Evolutionary conservation across 2,888 invertebrate genomes (phyloP), one percentile per base, ranked within the genome.

Genomic region (Chaetogeoica ovagalla): DNA sequence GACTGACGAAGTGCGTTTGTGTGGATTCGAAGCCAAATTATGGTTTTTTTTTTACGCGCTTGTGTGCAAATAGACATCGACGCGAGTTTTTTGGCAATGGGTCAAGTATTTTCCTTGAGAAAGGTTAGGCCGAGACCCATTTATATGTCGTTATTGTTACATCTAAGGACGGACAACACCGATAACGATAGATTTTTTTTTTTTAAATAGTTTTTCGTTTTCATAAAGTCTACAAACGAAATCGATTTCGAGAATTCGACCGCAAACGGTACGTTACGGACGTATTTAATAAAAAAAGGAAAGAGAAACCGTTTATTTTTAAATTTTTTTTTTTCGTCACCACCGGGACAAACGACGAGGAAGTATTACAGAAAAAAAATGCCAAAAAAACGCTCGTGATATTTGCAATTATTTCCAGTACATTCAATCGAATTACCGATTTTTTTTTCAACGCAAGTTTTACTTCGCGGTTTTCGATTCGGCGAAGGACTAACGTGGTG

Each of bases 121-220:
- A 79, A 79, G 79, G 79, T 79, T 79, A 79, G 79, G 63, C 77
- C 79, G 63, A 71, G 79, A 79, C 79, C 79, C 79, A 71, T 71
- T 79, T 79, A 69, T 4, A 30, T 60, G 43, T 59, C 23, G 65
- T 76, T 68, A 59, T n/a, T 30, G 68, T 68, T 68, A 48, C 30
- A 59, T 75, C 55, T 65, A 55, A 55, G 63, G 62, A 73, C 72
- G 43, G 39, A 8, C 39, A 4, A 39, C 17, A 21, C 4, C 30
- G 30, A 30, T 30, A 4, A 30, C 30, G 30, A 30, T 2, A 30
- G 30, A 30, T 30, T 30, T 30, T 30, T 30, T 30, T 30, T 30
- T 4, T 30, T n/a, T n/a, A n/a, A 48, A 62, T 15, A 62, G 30
- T 48, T 62, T 48, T 55, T 69, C 55, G 30, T 23, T 52, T 52